Base-by-base conservation (phyloP, 2,113 vertebrate genomes). In the Glaucidium brasilianum region DNA sequence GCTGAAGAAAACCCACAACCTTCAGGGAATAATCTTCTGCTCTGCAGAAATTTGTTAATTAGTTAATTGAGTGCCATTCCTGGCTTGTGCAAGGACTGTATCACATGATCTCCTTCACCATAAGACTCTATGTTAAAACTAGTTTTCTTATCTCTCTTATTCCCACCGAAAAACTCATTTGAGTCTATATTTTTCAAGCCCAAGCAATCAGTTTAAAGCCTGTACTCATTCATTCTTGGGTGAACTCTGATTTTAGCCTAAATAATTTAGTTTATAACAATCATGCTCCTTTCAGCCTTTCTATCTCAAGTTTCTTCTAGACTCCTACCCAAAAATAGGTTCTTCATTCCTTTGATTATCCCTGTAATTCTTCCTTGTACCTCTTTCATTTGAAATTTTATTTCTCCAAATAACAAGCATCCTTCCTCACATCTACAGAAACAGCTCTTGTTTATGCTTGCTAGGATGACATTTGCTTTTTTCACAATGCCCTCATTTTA, bases 181-280 rank as follows among this genome's bases (percentile, higher is more conserved):
- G 15, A 85, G 20, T 27, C 20, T 5, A 4, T 64, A 27, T 68
- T 80, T 84, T 89, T 89, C 29, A 74, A 83, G 47, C 13, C 37
- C 25, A 56, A 68, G 50, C 58, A 85, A 83, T 83, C 35, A 64
- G 22, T 95, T 77, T 73, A 90, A 93, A 90, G 2, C 18, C 68
- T 52, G 12, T 60, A 63, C 22, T 73, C 56, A 50, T 90, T 90
- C 37, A 43, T 90, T 93, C 67, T 32, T 52, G 20, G 12, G 4
- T 55, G 35, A 92, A 74, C 17, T 59, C 68, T 50, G 63, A 88
- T 76, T 85, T 94, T 66, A 86, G 35, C 20, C 23, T 55, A 73
- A 91, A 90, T 93, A 90, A 76, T 86, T 77, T 67, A 88, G 41
- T 43, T 9, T 39, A 21, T 89, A 80, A 34, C n/a, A 83, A 50